phyloP scores from a whole-genome alignment of 1,140 invertebrate genomes.

The Ceratina calcarata region DNA sequence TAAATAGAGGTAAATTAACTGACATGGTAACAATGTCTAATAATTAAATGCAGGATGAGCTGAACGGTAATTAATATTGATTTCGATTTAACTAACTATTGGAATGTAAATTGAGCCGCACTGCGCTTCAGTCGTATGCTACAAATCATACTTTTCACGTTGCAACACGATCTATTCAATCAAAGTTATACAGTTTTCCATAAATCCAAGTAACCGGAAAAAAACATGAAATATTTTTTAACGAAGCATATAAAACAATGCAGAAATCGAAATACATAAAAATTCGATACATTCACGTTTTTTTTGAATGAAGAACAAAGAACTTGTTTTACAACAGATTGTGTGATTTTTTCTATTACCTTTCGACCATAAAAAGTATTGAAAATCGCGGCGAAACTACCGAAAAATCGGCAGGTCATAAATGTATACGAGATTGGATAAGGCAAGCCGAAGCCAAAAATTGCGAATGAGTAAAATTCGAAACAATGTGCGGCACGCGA shows the following conservation, averaged over 20 bases:
- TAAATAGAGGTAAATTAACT: background rate
- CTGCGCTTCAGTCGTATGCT: background rate
- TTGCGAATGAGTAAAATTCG: background rate
- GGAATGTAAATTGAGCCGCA: background rate
- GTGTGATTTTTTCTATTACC: too few relatives aligned
- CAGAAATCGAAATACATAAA: too few relatives aligned
- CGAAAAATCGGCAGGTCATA: too few relatives aligned
- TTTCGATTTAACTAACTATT: background rate
- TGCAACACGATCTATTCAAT: background rate
- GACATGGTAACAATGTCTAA: background rate
- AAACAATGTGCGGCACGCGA: slow-evolving; percentile 23
- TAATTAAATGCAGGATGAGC: background rate
- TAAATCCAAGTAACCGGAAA: background rate
- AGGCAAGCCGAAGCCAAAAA: background rate
- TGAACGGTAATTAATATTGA: background rate
- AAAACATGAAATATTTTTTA: too few relatives aligned
- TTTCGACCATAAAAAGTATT: too few relatives aligned
- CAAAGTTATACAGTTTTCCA: background rate
- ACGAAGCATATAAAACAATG: too few relatives aligned
- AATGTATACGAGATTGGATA: background rate
- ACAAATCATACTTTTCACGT: background rate
- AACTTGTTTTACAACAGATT: too few relatives aligned
- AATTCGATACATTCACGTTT: too few relatives aligned
- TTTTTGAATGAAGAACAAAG: too few relatives aligned
- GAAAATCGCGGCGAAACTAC: background rate